Conservation (phyloP, 1,140 invertebrate species). For the Stenopsyche tienmushanensis region DNA sequence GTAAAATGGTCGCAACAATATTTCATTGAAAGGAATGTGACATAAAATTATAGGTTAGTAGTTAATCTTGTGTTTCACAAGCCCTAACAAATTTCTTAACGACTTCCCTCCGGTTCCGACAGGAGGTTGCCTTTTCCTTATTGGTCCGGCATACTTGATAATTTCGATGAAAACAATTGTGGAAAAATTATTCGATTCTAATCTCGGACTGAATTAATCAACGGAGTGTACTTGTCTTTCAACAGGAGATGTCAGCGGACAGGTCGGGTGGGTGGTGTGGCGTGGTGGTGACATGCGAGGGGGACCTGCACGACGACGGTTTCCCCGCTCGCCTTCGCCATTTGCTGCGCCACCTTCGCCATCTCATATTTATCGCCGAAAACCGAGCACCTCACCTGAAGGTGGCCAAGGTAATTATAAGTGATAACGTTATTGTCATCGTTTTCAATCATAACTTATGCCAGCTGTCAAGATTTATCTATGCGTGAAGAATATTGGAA, state of each 20-base stretch:
- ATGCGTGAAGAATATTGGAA: neutral
- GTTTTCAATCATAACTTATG: neutral
- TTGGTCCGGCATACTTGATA: neutral
- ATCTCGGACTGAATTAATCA: neutral
- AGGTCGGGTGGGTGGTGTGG: slow-evolving; percentile 39
- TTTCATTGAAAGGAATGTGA: slow-evolving; percentile 57
- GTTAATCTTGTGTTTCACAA: slow-evolving; percentile 5
- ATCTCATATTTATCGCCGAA: slow-evolving; percentile 47
- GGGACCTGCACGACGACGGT: slow-evolving; percentile 52
- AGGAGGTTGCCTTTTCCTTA: neutral
- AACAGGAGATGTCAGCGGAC: slow-evolving; percentile 45
- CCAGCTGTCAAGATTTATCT: neutral
- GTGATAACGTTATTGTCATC: neutral
- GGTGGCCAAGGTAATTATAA: slow-evolving; percentile 51
- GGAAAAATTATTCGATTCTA: neutral
- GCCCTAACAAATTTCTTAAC: slow-evolving; percentile 2
- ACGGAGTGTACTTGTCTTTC: neutral
- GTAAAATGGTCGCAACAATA: slow-evolving; percentile 36
- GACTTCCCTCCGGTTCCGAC: slow-evolving; percentile 44
- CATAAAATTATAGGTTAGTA: slow-evolving; percentile 56
- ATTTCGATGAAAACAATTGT: neutral
- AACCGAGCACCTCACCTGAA: slow-evolving; percentile 52
- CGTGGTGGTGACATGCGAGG: slow-evolving; percentile 56
- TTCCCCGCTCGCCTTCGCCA: slow-evolving; percentile 54
- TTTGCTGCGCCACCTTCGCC: slow-evolving; percentile 51